Evolutionary conservation across 2,113 vertebrate species (phyloP).

Genomic region (Xyrauchen texanus): DNA sequence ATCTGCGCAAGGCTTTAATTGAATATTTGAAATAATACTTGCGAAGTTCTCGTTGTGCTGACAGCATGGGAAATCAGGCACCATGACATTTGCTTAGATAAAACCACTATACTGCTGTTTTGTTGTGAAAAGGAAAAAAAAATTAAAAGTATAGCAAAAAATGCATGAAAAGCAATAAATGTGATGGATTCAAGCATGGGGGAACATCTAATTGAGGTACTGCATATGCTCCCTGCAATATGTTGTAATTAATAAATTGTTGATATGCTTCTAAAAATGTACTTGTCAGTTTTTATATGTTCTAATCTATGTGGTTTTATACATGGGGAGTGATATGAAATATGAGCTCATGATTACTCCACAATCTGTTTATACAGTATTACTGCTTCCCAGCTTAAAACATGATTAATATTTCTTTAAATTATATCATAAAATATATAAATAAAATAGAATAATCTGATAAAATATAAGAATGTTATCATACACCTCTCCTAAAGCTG

Average conservation of each 20-base stretch:
- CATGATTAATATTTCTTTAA: too few species aligned
- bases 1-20: slow-evolving; percentile 20
- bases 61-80: background rate
- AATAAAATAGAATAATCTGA: too few species aligned
- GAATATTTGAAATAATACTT: slow-evolving; percentile 45
- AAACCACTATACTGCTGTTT: background rate
- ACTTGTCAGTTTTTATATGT: background rate
- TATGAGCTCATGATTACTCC: too few species aligned
- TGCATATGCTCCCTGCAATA: background rate
- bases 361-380: too few species aligned
- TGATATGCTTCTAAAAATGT: background rate
- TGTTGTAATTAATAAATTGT: background rate
- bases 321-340: too few species aligned
- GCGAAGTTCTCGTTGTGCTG: background rate
- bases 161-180: too few species aligned
- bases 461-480: too few species aligned
- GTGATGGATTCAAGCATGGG: too few species aligned
- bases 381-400: too few species aligned
- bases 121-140: background rate
- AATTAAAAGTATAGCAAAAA: background rate
- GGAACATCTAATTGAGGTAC: too few species aligned
- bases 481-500: too few species aligned
- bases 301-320: background rate
- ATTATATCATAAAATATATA: too few species aligned
- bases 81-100: background rate